A percentile compares a stretch with the other conserved stretches of the same genome.
These are phyloP conservation scores for Apostichopus californicus DNA, from an alignment of 35 echinoderm and acorn worm species.

Conservation along the genomic window DNA sequence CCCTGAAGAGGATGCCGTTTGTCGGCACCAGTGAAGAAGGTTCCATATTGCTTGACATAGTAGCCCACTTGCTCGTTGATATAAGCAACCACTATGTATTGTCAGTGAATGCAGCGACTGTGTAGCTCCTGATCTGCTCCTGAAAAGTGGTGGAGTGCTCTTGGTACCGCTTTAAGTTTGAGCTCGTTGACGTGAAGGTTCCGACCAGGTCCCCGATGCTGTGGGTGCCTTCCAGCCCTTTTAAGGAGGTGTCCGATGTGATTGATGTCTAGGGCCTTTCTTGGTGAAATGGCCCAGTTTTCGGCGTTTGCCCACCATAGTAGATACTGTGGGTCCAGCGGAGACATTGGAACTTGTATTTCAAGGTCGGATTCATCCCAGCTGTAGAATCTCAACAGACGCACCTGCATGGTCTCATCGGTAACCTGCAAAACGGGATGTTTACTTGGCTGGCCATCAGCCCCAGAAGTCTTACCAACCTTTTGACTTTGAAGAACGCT, in stretches of 20 bases:
- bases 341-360: background rate
- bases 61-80: slow-evolving; percentile 9
- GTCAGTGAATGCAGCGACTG: background rate
- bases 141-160: background rate
- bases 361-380: background rate
- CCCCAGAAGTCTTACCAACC: background rate
- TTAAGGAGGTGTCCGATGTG: background rate
- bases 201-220: background rate
- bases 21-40: background rate
- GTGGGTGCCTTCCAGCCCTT: background rate
- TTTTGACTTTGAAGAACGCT: background rate
- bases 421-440: background rate
- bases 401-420: background rate
- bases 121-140: background rate
- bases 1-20: background rate
- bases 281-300: background rate
- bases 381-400: background rate
- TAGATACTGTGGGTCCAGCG: background rate
- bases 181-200: background rate
- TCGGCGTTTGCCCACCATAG: background rate
- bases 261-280: background rate
- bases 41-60: background rate
- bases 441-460: slow-evolving; percentile 5
- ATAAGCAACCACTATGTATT: background rate
- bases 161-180: background rate